Evolutionary conservation across 2,888 invertebrate species (phyloP).

Genomic region (Pomacea canaliculata): DNA sequence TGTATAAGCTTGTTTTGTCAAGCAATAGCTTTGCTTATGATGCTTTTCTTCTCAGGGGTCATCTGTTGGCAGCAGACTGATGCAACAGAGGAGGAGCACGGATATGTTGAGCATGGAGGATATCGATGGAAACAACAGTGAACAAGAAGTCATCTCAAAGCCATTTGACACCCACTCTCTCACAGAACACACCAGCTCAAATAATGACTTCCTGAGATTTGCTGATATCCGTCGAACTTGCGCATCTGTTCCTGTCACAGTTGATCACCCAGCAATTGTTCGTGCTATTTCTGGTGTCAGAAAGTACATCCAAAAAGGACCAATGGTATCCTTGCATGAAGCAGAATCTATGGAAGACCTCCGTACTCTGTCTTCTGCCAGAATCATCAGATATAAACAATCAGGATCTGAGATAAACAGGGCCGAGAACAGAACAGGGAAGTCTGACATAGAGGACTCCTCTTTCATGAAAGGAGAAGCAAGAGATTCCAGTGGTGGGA

Average conservation of each 20-base stretch:
- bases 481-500: not conserved
- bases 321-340: not conserved
- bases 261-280: constrained; percentile 8
- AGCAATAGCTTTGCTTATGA: no score
- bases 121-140: no score
- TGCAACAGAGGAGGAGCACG: no score
- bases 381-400: not conserved
- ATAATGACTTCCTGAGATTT: constrained; percentile 16
- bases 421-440: not conserved
- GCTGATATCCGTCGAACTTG: constrained; percentile 10
- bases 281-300: constrained; percentile 2
- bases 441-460: not conserved
- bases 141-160: not conserved
- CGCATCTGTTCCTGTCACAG: constrained; percentile 11
- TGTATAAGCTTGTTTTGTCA: no score
- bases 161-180: not conserved
- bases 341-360: constrained; percentile 12
- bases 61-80: no score
- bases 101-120: no score
- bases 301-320: not conserved
- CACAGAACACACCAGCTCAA: not conserved
- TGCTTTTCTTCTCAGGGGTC: not conserved
- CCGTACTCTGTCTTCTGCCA: not conserved
- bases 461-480: no score
- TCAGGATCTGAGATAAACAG: not conserved